Percentiles rank a stretch among this genome's conserved stretches.
Conservation (phyloP, 2,888 invertebrate genomes). For the Cyrtodaria siliqua region DNA sequence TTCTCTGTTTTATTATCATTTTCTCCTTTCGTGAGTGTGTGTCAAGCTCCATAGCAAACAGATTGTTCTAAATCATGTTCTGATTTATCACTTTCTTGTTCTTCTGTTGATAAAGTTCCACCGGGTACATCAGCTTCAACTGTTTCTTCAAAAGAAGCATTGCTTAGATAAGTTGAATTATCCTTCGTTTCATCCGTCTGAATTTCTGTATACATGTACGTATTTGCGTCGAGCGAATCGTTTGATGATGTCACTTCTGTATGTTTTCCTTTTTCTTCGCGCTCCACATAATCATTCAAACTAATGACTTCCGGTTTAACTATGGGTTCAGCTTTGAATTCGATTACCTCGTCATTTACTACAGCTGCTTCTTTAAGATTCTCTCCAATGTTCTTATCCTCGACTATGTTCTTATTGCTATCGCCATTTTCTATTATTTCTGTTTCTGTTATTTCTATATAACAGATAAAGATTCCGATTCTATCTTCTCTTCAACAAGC, state of each 20-base stretch:
- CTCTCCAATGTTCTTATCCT: no score
- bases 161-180: neutral
- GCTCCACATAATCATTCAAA: no score
- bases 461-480: neutral
- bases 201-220: neutral
- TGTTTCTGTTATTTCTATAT: neutral
- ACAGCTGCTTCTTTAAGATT: no score
- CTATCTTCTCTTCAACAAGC: neutral
- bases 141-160: slow-evolving; percentile 1
- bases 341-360: no score
- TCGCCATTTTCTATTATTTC: neutral
- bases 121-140: neutral
- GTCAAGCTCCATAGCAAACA: neutral
- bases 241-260: neutral
- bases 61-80: slow-evolving; percentile 1
- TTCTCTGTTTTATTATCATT: no score
- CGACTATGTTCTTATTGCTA: no score
- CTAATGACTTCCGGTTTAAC: neutral
- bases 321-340: neutral
- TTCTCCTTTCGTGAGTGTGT: neutral
- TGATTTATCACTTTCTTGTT: neutral
- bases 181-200: neutral
- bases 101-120: neutral
- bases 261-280: neutral
- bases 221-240: neutral